Percentiles rank a stretch among this genome's conserved stretches.
phyloP scores from a whole-genome alignment of 2,113 vertebrate species.

The Pseudolaguvia tuberculata region DNA sequence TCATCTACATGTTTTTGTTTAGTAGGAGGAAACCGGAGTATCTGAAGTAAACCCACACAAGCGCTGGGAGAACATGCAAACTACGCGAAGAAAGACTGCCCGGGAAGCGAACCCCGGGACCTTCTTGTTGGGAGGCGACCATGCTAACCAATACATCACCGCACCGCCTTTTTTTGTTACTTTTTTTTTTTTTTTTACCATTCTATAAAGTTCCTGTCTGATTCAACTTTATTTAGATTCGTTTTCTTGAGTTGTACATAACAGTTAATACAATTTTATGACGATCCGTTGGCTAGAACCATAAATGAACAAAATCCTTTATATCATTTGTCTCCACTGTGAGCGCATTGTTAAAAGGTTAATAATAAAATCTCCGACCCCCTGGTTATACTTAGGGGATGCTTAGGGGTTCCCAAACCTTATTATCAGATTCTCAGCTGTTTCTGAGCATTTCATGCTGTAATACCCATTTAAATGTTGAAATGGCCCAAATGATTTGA shows the following conservation, averaged over 20 bases:
- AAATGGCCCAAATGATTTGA: not conserved
- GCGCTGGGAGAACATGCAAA: too few species aligned
- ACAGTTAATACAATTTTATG: not conserved
- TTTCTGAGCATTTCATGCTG: not conserved
- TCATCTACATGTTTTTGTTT: too few species aligned
- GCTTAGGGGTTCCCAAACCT: not conserved
- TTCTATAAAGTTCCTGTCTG: not conserved
- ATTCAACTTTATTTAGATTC: not conserved
- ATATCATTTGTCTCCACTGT: not conserved
- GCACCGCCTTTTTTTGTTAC: too few species aligned
- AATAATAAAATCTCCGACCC: not conserved
- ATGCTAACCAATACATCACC: too few species aligned
- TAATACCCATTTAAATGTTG: not conserved
- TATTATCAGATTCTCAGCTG: not conserved
- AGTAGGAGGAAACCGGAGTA: too few species aligned
- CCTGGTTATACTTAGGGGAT: not conserved
- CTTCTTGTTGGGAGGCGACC: too few species aligned
- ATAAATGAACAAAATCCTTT: conserved; percentile 1
- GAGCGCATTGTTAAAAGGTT: not conserved
- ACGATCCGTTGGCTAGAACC: not conserved
- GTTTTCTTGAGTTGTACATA: not conserved
- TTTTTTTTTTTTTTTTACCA: too few species aligned
- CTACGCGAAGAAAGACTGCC: too few species aligned
- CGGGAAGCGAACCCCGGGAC: too few species aligned
- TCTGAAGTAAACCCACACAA: too few species aligned